phyloP scores from a whole-genome alignment of 2,113 vertebrate species.

The Gymnogyps californianus region DNA sequence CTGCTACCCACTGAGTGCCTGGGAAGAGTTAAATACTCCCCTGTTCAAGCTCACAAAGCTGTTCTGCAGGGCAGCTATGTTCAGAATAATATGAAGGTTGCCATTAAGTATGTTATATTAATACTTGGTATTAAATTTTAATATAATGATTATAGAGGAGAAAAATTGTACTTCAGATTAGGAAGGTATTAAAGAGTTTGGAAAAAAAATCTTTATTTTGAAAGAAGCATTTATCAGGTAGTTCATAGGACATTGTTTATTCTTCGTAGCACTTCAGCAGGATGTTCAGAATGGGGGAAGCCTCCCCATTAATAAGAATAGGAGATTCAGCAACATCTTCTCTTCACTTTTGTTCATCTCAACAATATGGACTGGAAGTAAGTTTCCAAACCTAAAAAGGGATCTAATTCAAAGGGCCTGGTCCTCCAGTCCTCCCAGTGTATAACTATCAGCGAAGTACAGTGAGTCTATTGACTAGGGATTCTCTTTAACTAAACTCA shows the following conservation, averaged over 20 bases:
- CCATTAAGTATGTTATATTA: slow-evolving; percentile 61
- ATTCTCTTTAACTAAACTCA: neutral
- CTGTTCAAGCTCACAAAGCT: neutral
- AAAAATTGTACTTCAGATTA: slow-evolving; percentile 64
- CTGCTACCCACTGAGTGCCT: neutral
- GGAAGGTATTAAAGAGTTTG: slow-evolving; percentile 50
- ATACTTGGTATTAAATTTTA: slow-evolving; percentile 70
- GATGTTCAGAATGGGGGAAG: neutral
- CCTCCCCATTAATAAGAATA: neutral
- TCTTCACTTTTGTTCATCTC: neutral
- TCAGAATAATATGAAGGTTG: neutral
- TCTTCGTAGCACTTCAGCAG: neutral
- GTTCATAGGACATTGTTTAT: neutral
- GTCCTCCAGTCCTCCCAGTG: neutral
- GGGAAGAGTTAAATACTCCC: neutral
- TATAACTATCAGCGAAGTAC: neutral
- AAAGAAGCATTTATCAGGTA: slow-evolving; percentile 45
- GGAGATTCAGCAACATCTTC: neutral
- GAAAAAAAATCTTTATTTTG: neutral
- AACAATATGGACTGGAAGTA: neutral
- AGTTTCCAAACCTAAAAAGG: neutral
- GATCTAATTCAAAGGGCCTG: neutral
- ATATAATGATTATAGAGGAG: slow-evolving; percentile 64
- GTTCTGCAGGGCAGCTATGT: neutral
- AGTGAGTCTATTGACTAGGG: neutral